Conservation (phyloP, 2,113 vertebrate species). For the Euleptes europaea region DNA sequence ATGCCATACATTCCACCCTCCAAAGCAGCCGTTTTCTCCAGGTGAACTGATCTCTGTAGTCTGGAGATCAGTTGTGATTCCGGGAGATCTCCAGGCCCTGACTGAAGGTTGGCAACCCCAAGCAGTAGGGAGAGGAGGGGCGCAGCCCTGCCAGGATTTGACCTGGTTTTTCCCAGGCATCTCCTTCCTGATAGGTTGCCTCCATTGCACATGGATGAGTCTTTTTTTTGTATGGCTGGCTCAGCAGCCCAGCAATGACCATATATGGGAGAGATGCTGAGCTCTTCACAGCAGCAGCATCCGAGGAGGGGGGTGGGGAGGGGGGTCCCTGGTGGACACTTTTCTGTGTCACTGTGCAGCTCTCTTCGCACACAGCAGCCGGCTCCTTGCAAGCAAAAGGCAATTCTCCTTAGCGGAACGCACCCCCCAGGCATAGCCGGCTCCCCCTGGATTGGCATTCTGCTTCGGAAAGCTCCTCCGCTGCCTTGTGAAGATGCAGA, state of each 20-base stretch:
- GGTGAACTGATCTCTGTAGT: too few relatives aligned
- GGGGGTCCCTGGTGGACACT: not conserved
- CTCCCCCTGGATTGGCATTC: not conserved
- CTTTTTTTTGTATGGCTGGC: not conserved
- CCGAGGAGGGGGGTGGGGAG: not conserved
- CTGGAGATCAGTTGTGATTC: too few relatives aligned
- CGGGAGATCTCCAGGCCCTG: fast-evolving
- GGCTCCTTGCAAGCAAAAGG: not conserved
- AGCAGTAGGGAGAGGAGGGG: not conserved
- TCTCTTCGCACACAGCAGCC: not conserved
- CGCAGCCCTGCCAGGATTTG: conserved; percentile 17
- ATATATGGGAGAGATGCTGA: conserved; percentile 13
- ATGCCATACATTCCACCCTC: too few relatives aligned
- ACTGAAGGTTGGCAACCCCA: fast-evolving
- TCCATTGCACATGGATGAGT: not conserved
- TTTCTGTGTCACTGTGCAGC: conserved; percentile 7
- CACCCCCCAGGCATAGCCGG: not conserved
- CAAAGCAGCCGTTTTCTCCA: too few relatives aligned
- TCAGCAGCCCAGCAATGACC: conserved; percentile 22
- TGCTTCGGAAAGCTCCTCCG: not conserved
- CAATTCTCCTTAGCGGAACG: not conserved
- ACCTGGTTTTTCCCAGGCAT: conserved; percentile 22
- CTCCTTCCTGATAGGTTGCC: conserved; percentile 20
- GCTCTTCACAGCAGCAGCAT: not conserved
- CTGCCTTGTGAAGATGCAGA: not conserved